These are phyloP conservation scores for Pituophis catenifer DNA, from an alignment of 2,113 vertebrate genomes.

Conservation along the genomic window DNA sequence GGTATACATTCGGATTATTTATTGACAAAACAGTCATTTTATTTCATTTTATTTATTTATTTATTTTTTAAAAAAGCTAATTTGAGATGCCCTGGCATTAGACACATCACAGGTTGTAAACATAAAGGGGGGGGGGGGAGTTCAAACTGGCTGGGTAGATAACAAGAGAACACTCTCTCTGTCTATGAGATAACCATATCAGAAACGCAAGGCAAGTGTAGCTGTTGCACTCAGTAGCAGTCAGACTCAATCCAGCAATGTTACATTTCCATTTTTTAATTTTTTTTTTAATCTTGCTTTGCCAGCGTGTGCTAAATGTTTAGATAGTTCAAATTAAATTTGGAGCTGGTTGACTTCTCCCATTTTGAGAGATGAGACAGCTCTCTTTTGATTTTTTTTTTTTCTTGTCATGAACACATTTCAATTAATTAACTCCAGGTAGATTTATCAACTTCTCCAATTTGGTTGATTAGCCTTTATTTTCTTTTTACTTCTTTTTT, in stretches of 20 bases:
- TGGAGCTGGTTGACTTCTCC: background rate
- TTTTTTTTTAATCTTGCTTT: background rate
- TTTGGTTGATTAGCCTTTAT: background rate
- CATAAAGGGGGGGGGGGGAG: background rate
- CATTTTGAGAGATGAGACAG: background rate
- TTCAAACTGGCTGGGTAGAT: constrained; percentile 1
- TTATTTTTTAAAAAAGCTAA: background rate
- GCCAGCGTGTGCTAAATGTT: background rate
- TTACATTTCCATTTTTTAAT: background rate
- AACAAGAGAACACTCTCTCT: background rate
- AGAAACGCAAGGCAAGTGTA: background rate
- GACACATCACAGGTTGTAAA: constrained; percentile 4
- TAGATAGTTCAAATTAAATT: background rate
- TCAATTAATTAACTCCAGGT: background rate
- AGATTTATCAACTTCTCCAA: background rate
- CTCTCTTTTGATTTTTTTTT: background rate
- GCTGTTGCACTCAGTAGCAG: background rate
- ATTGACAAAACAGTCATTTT: background rate
- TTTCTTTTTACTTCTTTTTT: background rate
- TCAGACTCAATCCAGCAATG: background rate
- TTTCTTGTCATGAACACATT: background rate
- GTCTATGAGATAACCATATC: constrained; percentile 2
- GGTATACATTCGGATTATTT: constrained; percentile 4
- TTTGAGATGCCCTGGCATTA: background rate
- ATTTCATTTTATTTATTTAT: background rate